A percentile compares a stretch with the other conserved stretches of the same genome.
phyloP scores from a whole-genome alignment of 2,113 vertebrate genomes.

The Vidua chalybeata region DNA sequence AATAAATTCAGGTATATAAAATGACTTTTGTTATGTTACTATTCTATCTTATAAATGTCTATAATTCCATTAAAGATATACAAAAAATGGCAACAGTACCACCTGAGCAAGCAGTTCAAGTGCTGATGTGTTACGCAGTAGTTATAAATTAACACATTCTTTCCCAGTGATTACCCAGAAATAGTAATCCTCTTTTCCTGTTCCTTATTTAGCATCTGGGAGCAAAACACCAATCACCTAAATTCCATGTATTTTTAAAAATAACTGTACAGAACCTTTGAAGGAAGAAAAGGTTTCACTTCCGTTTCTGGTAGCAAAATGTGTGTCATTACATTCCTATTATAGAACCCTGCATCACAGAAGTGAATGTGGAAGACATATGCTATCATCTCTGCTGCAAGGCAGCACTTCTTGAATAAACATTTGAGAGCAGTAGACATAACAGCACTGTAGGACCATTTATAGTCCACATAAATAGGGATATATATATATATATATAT shows the following conservation, averaged over 20 bases:
- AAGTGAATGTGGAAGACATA: background rate
- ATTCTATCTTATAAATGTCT: background rate
- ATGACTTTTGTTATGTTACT: background rate
- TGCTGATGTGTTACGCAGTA: background rate
- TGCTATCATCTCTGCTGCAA: background rate
- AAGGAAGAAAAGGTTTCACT: background rate
- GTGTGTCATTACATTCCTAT: background rate
- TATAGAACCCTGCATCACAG: background rate
- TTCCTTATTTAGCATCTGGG: background rate
- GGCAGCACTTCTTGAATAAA: background rate
- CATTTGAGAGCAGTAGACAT: background rate
- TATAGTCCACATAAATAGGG: background rate
- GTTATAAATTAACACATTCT: background rate
- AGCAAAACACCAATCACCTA: background rate
- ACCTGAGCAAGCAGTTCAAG: background rate
- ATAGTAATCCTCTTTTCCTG: background rate
- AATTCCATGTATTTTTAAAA: background rate
- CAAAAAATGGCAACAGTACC: background rate
- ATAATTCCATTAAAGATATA: background rate
- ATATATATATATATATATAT: background rate
- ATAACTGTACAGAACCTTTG: background rate
- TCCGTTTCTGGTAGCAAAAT: background rate
- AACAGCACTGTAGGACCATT: background rate
- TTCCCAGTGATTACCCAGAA: background rate
- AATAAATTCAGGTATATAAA: slow-evolving; percentile 39